These are phyloP conservation scores for Diorhabda carinulata DNA, from an alignment of 1,140 invertebrate species.

Conservation along the genomic window DNA sequence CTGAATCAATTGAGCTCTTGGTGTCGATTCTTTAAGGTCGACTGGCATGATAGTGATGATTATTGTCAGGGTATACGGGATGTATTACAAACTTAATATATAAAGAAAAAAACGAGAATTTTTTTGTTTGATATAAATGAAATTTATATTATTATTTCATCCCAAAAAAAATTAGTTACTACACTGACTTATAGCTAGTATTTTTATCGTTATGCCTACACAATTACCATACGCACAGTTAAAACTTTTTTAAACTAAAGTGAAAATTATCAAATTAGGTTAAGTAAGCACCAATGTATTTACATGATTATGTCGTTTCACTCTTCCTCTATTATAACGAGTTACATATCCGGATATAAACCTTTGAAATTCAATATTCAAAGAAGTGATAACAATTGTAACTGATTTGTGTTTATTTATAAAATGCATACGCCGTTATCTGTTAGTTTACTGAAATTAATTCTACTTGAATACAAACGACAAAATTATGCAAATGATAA, in stretches of 20 bases:
- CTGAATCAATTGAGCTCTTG: too few species aligned
- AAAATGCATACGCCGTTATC: not conserved
- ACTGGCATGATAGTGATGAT: too few species aligned
- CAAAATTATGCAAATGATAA: not conserved
- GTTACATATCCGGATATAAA: not conserved
- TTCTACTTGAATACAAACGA: not conserved
- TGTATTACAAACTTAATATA: too few species aligned
- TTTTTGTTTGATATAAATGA: too few species aligned
- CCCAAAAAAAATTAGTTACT: too few species aligned
- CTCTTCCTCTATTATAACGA: not conserved
- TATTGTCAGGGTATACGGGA: too few species aligned
- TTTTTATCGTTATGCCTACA: too few species aligned
- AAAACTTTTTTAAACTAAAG: not conserved
- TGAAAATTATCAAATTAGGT: not conserved
- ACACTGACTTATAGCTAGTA: too few species aligned
- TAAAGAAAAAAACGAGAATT: too few species aligned
- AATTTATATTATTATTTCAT: too few species aligned
- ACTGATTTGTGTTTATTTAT: not conserved
- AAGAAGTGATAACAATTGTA: slow-evolving; percentile 1
- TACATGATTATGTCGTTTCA: not conserved
- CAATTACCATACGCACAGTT: too few species aligned
- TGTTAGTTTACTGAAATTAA: not conserved
- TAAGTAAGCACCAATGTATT: not conserved
- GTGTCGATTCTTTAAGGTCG: too few species aligned
- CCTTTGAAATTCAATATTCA: slow-evolving; percentile 1